A percentile compares a stretch with the other conserved stretches of the same genome.
phyloP scores from a whole-genome alignment of 2,888 invertebrate species.

The Oxytorus armatus region DNA sequence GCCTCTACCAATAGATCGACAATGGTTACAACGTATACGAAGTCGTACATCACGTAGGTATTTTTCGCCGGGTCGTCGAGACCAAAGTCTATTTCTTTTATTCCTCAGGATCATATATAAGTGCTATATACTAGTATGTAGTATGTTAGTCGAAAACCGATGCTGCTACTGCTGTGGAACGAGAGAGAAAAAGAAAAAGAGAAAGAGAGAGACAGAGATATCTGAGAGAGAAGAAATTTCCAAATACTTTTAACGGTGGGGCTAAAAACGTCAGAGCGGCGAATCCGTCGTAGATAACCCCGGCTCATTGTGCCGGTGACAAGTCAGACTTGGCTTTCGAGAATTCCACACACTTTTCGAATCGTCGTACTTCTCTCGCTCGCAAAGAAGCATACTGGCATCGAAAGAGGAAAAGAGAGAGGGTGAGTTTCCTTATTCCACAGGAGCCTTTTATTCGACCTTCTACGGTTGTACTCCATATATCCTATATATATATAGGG shows the following conservation, averaged over 20 bases:
- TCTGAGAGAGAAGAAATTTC: conserved; percentile 14
- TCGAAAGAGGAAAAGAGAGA: conserved; percentile 14
- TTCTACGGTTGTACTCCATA: conserved; percentile 35
- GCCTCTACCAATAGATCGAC: conserved; percentile 32
- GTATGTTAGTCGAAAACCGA: conserved; percentile 22
- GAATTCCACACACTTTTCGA: conserved; percentile 62
- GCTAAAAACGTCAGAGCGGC: conserved; percentile 67
- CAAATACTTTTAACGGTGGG: conserved; percentile 44
- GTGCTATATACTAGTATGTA: conserved; percentile 10
- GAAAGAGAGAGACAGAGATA: conserved; percentile 12
- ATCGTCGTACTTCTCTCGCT: conserved; percentile 50
- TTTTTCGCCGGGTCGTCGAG: conserved; percentile 52
- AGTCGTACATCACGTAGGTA: conserved; percentile 59
- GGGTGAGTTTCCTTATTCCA: conserved; percentile 59
- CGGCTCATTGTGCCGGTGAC: conserved; percentile 80
- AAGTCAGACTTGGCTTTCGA: conserved; percentile 70
- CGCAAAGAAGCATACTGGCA: conserved; percentile 39
- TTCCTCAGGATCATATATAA: conserved; percentile 42
- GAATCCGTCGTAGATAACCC: conserved; percentile 80
- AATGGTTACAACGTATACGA: conserved; percentile 42
- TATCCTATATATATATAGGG: background rate
- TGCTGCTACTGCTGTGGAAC: conserved; percentile 14
- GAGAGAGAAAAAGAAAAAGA: conserved; percentile 2
- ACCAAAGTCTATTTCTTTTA: conserved; percentile 55
- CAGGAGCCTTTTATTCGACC: conserved; percentile 62